Evolutionary conservation across 1,140 invertebrate species (phyloP), one percentile per base, ranked within the genome.

Genomic region (Ctenoplectra terminalis): DNA sequence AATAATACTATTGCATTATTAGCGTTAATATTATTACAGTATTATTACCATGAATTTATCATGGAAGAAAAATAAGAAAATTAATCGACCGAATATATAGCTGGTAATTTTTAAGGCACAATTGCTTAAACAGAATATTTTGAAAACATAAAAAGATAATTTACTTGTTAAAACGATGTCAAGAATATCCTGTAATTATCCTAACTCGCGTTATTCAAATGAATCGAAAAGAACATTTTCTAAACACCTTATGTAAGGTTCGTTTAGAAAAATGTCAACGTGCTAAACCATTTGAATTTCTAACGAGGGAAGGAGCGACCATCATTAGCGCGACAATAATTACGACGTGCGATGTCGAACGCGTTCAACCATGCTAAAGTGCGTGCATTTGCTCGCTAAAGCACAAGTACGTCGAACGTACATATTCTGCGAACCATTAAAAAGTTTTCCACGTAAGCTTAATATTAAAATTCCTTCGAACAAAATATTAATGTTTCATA

Each of bases 261-360:
- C n/a, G 31, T 13, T 50, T 54, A 58, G 23, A 54, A 31, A 66
- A 56, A 46, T 58, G 31, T 37, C 6, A 43, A 29, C n/a, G 23
- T 15, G 58, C 29, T 23, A 15, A 17, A 46, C 5, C 3, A 70
- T 70, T 77, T 77, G 64, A 70, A 77, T 70, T 69, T 77, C 29
- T 46, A 70, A 66, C 60, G 31, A 69, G 50, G 20, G 34, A 75
- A 75, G 48, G 48, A 1, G 37, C 17, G 20, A 56, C 8, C 20
- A 29, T 40, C 50, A 2, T 40, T 23, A 40, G 17, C 20, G 20
- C n/a, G 40, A 63, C 9, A 48, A 61, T 61, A 56, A 77, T 67
- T 67, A 20, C 34, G 1, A 23, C 11, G 26, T n/a, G 50, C 29
- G 13, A 54, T 37, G 29, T 60, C 26, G 17, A 63, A 40, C 9